These are phyloP conservation scores for Tyrannus savana DNA, from an alignment of 2,113 vertebrate genomes.

Conservation along the genomic window DNA sequence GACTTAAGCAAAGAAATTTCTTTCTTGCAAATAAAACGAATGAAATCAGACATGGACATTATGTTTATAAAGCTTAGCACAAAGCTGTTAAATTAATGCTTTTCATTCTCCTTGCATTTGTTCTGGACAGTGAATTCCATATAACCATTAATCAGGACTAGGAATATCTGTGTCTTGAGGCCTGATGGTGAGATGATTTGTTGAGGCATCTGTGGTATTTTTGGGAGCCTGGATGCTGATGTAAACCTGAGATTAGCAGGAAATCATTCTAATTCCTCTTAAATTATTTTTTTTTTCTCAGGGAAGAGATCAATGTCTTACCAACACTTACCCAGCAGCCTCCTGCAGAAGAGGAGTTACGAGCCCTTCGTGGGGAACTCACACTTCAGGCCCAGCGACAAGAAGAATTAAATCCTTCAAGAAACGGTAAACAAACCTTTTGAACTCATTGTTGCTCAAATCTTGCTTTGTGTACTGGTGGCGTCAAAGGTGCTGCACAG, in stretches of 20 bases:
- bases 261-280: background rate
- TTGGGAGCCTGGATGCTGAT: background rate
- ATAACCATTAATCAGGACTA: background rate
- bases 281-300: conserved; percentile 42
- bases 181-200: background rate
- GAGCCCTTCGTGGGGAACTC: conserved; percentile 74
- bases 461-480: background rate
- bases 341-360: conserved; percentile 81
- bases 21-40: background rate
- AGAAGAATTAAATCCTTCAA: conserved; percentile 76
- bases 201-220: background rate
- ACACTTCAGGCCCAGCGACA: conserved; percentile 83
- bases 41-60: background rate
- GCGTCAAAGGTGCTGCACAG: background rate
- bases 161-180: background rate
- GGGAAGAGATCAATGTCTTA: conserved; percentile 83
- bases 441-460: background rate
- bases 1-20: background rate
- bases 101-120: background rate
- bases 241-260: background rate
- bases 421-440: conserved; percentile 56
- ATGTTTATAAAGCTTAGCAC: background rate
- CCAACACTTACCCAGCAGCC: conserved; percentile 74
- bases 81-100: background rate
- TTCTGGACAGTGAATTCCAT: background rate